Percentiles rank a stretch among this genome's conserved stretches.
Evolutionary conservation across 2,113 vertebrate genomes (phyloP).

Genomic region (Zootoca vivipara): DNA sequence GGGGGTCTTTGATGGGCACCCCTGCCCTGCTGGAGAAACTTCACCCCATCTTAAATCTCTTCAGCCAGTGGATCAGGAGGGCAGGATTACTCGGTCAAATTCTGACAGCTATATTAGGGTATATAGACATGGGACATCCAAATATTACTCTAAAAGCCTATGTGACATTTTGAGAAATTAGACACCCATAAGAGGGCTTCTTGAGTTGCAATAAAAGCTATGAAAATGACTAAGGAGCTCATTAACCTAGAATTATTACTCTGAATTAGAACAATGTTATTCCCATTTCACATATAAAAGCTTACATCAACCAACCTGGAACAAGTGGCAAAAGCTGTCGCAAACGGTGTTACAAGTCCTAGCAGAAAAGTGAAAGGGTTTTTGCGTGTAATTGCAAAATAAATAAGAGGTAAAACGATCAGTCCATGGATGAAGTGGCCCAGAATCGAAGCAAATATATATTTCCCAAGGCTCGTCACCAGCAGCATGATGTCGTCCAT

Average conservation of each 20-base stretch:
- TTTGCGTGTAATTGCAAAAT: constrained; percentile 90
- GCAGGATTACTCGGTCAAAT: neutral
- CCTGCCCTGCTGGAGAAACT: too few relatives aligned
- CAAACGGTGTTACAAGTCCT: constrained; percentile 92
- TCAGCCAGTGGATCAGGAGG: too few relatives aligned
- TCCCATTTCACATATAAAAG: neutral
- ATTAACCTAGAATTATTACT: neutral
- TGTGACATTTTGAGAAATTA: neutral
- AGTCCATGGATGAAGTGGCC: constrained; percentile 96
- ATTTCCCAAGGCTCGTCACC: constrained; percentile 95
- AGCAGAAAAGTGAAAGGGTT: constrained; percentile 94
- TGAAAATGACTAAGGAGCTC: neutral
- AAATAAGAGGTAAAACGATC: constrained; percentile 92
- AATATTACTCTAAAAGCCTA: neutral
- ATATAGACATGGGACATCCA: neutral
- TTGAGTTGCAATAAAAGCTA: neutral
- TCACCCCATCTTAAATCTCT: too few relatives aligned
- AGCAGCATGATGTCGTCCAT: constrained; percentile 92
- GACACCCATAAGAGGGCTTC: neutral
- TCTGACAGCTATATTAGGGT: neutral
- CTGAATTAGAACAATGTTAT: neutral
- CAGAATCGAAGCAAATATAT: constrained; percentile 94
- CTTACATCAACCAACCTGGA: constrained; percentile 86
- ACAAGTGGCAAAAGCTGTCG: constrained; percentile 96
- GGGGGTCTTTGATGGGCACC: too few relatives aligned